These are phyloP conservation scores for Sinopyrophorus schimmeli DNA, from an alignment of 2,888 invertebrate species.

Conservation along the genomic window DNA sequence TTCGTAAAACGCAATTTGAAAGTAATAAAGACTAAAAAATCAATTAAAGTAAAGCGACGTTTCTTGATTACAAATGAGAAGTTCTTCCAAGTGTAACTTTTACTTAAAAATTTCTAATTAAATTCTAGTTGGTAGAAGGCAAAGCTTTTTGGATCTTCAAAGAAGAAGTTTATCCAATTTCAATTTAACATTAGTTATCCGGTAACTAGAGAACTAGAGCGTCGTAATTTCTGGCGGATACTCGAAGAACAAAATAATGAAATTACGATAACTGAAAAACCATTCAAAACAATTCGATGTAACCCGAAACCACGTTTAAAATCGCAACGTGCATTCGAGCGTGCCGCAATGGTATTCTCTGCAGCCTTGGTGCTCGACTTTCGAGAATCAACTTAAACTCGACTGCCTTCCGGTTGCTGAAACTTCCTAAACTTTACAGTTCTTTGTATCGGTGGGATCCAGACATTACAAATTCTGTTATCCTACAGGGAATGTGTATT, in stretches of 20 bases:
- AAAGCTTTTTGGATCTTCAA: neutral
- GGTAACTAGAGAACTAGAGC: neutral
- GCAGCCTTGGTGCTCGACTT: no score
- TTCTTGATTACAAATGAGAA: no score
- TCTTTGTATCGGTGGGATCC: no score
- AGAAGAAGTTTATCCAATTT: conserved; percentile 1
- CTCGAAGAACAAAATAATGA: conserved; percentile 21
- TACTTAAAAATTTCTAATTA: conserved; percentile 3
- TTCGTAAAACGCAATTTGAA: no score
- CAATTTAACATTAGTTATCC: conserved; percentile 9
- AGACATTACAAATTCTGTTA: no score
- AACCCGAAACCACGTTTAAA: conserved; percentile 22
- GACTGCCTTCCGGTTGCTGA: no score
- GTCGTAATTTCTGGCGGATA: conserved; percentile 12
- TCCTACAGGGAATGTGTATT: no score
- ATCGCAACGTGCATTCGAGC: conserved; percentile 21
- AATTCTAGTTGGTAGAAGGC: conserved; percentile 1
- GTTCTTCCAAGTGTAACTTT: conserved; percentile 2
- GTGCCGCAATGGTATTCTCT: conserved; percentile 13
- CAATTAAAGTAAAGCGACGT: no score
- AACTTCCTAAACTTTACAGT: no score
- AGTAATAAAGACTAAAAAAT: no score
- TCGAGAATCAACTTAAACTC: no score
- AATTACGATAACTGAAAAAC: conserved; percentile 23
- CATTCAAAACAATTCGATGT: conserved; percentile 20